Evolutionary conservation across 1,140 invertebrate genomes (phyloP).

Genomic region (Paralvinella palmiformis): DNA sequence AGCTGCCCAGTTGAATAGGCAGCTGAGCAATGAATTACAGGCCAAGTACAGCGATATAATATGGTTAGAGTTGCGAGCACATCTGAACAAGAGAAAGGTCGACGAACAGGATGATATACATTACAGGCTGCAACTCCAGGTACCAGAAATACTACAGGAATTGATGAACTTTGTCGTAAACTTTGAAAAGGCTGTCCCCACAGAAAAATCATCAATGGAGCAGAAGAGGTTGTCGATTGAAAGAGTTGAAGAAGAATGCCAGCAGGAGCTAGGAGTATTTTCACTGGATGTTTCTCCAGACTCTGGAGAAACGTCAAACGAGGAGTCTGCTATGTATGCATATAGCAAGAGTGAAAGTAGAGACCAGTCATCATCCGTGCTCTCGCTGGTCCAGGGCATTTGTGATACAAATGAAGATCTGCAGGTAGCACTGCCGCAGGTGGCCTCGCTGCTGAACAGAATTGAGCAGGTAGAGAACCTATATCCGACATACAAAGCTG

Average conservation of each 20-base stretch:
- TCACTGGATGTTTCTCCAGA: not conserved
- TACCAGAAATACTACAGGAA: too few species aligned
- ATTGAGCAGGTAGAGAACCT: conserved; percentile 69
- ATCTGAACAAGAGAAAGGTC: too few species aligned
- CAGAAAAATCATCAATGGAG: conserved; percentile 19
- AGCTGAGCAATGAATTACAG: too few species aligned
- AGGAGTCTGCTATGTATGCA: conserved; percentile 6
- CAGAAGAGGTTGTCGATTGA: conserved; percentile 29
- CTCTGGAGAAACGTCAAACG: not conserved
- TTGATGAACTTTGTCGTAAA: conserved; percentile 28
- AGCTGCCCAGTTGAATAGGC: too few species aligned
- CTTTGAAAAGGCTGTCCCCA: conserved; percentile 40
- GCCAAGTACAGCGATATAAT: too few species aligned
- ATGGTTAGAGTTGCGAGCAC: too few species aligned
- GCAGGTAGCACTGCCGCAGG: conserved; percentile 65
- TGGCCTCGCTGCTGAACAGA: conserved; percentile 64
- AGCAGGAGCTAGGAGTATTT: conserved; percentile 8
- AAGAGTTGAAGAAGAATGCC: conserved; percentile 19
- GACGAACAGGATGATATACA: too few species aligned
- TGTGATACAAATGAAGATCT: conserved; percentile 54
- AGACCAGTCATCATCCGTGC: conserved; percentile 1
- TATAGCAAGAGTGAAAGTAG: not conserved
- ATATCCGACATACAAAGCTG: conserved; percentile 76
- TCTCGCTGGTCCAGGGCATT: conserved; percentile 8
- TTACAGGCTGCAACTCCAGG: too few species aligned